phyloP scores from a whole-genome alignment of 2,888 invertebrate genomes.

The Bruchidius siliquastri region DNA sequence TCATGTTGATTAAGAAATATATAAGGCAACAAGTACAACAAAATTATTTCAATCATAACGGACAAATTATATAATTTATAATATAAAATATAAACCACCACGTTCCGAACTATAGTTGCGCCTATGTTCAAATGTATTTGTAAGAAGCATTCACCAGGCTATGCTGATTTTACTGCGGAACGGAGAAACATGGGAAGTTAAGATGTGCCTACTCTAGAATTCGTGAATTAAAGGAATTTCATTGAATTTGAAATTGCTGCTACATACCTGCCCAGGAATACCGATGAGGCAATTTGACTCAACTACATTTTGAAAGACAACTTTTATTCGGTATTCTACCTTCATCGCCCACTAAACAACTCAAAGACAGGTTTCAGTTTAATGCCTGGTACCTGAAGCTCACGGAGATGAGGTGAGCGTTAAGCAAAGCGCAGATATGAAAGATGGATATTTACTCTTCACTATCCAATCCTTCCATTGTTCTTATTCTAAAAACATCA shows the following conservation, averaged over 20 bases:
- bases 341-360: not conserved
- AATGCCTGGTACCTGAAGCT: not conserved
- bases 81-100: too few relatives aligned
- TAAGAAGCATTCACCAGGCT: not conserved
- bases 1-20: too few relatives aligned
- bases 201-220: not conserved
- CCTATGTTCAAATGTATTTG: not conserved
- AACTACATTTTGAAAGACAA: not conserved
- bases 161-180: not conserved
- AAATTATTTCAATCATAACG: too few relatives aligned
- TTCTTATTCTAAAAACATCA: too few relatives aligned
- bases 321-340: not conserved
- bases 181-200: not conserved
- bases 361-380: not conserved
- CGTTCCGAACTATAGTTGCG: not conserved
- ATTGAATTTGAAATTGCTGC: not conserved
- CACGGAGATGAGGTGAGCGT: too few relatives aligned
- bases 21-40: too few relatives aligned
- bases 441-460: too few relatives aligned
- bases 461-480: too few relatives aligned
- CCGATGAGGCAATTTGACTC: not conserved
- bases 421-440: too few relatives aligned
- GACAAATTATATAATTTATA: too few relatives aligned
- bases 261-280: not conserved
- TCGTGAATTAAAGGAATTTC: not conserved